These are phyloP conservation scores for Trachemys scripta DNA, from an alignment of 2,113 vertebrate species.

Conservation along the genomic window DNA sequence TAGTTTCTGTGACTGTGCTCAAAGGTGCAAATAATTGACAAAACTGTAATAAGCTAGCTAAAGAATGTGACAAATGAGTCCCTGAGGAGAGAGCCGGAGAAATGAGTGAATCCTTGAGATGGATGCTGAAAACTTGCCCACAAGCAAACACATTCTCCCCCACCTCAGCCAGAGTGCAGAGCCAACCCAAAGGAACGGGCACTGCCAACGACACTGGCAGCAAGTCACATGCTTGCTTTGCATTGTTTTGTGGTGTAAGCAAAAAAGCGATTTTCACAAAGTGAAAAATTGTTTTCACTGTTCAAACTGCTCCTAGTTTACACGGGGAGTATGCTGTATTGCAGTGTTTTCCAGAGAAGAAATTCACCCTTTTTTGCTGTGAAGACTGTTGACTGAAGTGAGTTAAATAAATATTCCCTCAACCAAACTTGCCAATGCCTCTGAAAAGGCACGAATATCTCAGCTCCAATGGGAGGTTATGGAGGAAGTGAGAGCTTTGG, in stretches of 20 bases:
- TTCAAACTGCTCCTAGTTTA: background rate
- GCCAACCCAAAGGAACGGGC: background rate
- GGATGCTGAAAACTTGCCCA: background rate
- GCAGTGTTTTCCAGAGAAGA: background rate
- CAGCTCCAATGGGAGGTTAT: background rate
- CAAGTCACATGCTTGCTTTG: background rate
- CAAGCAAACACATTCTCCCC: background rate
- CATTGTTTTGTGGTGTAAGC: background rate
- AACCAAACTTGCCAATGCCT: background rate
- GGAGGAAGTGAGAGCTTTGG: background rate
- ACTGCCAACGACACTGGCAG: background rate
- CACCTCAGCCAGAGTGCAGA: background rate
- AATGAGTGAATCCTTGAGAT: background rate
- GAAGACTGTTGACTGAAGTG: background rate
- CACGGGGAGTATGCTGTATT: background rate
- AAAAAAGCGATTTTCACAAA: background rate
- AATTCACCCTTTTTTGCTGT: background rate
- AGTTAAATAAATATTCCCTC: background rate
- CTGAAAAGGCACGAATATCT: background rate
- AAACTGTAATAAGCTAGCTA: conserved; percentile 6
- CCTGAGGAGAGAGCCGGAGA: background rate
- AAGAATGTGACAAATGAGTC: conserved; percentile 12
- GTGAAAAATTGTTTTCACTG: background rate
- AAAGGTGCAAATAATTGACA: conserved; percentile 49
- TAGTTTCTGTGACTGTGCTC: background rate